Conservation (phyloP, 2,888 invertebrate genomes). For the Eilema depressum region DNA sequence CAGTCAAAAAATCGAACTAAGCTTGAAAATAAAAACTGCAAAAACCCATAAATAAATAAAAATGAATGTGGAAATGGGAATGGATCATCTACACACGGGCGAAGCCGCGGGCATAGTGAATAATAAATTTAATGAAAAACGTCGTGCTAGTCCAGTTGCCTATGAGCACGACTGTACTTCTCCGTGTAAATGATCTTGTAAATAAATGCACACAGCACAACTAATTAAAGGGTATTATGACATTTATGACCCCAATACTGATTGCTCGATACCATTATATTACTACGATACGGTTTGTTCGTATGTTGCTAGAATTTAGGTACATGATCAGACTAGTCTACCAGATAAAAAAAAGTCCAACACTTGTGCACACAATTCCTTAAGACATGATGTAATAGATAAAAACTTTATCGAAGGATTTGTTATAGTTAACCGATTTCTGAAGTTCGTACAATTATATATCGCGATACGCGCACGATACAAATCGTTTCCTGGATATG, state of each 20-base stretch:
- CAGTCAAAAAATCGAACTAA: too few species aligned
- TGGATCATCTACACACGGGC: too few species aligned
- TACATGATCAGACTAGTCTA: neutral
- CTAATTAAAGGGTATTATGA: neutral
- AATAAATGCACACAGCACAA: neutral
- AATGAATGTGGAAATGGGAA: too few species aligned
- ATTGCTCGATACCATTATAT: neutral
- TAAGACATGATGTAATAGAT: neutral
- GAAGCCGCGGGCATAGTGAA: too few species aligned
- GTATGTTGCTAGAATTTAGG: neutral
- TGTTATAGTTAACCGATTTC: neutral
- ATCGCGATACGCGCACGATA: neutral
- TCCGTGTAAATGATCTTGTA: neutral
- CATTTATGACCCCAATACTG: neutral
- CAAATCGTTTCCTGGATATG: neutral
- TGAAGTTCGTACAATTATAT: neutral
- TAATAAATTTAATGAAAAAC: too few species aligned
- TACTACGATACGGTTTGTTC: neutral
- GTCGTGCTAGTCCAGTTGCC: too few species aligned
- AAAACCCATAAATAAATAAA: too few species aligned
- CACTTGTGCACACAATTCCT: neutral
- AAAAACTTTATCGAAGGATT: conserved; percentile 1
- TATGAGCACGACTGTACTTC: neutral
- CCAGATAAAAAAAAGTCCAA: neutral
- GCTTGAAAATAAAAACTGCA: neutral